Conservation (phyloP, 2,113 vertebrate species). For the Sinocyclocheilus rhinocerous region DNA sequence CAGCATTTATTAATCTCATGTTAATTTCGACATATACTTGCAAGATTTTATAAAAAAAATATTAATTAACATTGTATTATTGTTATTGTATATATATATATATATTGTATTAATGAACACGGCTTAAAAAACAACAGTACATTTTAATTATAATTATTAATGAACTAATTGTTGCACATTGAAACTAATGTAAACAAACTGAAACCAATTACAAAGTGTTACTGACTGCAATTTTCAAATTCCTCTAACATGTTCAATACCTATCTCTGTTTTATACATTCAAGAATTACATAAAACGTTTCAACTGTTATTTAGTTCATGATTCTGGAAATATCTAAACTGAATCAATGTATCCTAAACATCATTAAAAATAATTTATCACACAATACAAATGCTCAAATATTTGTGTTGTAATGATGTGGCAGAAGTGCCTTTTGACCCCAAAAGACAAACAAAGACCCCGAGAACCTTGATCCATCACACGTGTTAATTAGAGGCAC, state of each 20-base stretch:
- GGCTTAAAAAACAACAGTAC: no score
- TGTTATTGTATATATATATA: no score
- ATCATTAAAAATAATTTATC: constrained; percentile 58
- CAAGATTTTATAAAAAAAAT: no score
- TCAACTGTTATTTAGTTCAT: not conserved
- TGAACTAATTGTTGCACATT: not conserved
- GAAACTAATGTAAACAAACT: not conserved
- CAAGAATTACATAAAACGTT: not conserved
- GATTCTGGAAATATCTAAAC: not conserved
- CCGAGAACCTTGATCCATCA: constrained; percentile 68
- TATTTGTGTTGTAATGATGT: constrained; percentile 53
- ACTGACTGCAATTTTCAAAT: not conserved
- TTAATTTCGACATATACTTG: not conserved
- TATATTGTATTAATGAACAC: no score
- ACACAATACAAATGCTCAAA: not conserved
- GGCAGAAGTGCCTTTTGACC: constrained; percentile 63
- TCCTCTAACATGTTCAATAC: not conserved
- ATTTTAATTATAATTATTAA: no score
- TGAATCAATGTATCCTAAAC: constrained; percentile 25
- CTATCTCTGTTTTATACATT: not conserved
- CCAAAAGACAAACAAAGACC: constrained; percentile 23
- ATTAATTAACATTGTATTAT: not conserved
- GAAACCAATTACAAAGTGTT: not conserved
- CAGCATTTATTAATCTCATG: not conserved
- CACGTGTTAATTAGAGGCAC: constrained; percentile 69